phyloP scores from a whole-genome alignment of 2,797 vertebrate species.

The Xerus rutilus region DNA sequence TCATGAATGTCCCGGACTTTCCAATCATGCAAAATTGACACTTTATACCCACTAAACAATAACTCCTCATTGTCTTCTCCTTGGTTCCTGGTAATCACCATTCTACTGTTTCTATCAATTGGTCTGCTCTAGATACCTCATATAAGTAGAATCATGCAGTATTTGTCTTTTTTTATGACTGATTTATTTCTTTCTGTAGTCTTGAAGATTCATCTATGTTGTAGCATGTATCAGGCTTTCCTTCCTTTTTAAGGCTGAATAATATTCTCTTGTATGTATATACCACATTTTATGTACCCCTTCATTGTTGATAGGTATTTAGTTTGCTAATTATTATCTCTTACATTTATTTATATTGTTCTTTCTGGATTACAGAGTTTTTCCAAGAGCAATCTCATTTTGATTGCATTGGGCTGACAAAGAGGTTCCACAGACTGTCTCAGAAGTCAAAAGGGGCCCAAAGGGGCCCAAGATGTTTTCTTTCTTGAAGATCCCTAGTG shows the following conservation, averaged over 20 bases:
- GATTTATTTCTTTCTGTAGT: not conserved
- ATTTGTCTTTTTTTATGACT: not conserved
- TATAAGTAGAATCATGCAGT: not conserved
- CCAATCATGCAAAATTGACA: not conserved
- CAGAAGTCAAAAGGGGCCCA: not conserved
- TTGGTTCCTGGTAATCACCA: no score
- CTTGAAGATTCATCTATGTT: not conserved
- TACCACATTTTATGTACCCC: no score
- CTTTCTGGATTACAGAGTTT: not conserved
- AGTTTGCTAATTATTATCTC: not conserved
- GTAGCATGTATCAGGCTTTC: not conserved
- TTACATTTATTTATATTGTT: not conserved
- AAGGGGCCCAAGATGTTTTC: not conserved
- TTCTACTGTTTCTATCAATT: not conserved
- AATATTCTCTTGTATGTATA: not conserved
- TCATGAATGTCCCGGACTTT: not conserved
- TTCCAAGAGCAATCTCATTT: not conserved
- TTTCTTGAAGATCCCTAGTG: not conserved
- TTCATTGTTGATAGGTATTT: not conserved
- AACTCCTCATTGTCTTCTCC: not conserved
- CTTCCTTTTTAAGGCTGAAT: not conserved
- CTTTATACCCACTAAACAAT: not conserved
- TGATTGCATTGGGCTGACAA: not conserved
- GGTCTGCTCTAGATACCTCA: not conserved
- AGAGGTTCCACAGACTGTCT: not conserved